These are phyloP conservation scores for Drosophila malerkotliana DNA, from an alignment of 1,140 invertebrate genomes.

Conservation along the genomic window DNA sequence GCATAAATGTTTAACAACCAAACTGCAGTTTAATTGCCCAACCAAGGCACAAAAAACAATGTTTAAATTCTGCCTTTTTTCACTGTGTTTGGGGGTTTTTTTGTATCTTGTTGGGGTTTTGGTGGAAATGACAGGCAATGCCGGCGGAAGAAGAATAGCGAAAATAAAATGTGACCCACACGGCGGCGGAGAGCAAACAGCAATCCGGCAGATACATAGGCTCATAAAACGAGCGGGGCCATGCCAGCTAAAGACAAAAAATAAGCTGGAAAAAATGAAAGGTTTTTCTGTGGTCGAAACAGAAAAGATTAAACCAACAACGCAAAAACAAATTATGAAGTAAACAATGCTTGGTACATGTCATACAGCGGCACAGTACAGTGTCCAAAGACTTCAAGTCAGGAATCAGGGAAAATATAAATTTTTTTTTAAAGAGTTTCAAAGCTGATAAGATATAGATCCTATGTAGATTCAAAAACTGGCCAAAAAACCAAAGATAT, in stretches of 20 bases:
- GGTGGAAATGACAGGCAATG: constrained; percentile 53
- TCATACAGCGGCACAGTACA: constrained; percentile 28
- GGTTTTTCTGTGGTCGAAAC: constrained; percentile 61
- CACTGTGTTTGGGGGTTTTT: too few relatives aligned
- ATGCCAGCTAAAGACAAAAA: constrained; percentile 55
- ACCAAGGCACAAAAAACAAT: constrained; percentile 41
- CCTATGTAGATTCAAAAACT: background rate
- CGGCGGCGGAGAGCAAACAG: constrained; percentile 23
- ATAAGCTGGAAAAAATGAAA: constrained; percentile 48
- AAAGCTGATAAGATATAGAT: background rate
- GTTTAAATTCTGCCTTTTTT: constrained; percentile 27
- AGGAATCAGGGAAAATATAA: background rate
- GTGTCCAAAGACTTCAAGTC: constrained; percentile 3
- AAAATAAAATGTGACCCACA: constrained; percentile 48
- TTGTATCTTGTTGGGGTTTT: constrained; percentile 2
- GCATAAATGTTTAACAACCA: constrained; percentile 74
- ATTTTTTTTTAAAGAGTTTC: background rate
- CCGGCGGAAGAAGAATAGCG: constrained; percentile 49
- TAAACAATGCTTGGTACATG: constrained; percentile 63
- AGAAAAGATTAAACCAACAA: constrained; percentile 39
- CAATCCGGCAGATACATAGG: constrained; percentile 56
- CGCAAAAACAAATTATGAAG: constrained; percentile 66
- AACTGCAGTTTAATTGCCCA: constrained; percentile 78
- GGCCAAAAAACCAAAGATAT: background rate
- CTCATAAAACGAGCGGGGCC: constrained; percentile 66